A percentile compares a stretch with the other conserved stretches of the same genome.
phyloP scores from a whole-genome alignment of 2,797 vertebrate species.

The Ptychobarbus kaznakovi region DNA sequence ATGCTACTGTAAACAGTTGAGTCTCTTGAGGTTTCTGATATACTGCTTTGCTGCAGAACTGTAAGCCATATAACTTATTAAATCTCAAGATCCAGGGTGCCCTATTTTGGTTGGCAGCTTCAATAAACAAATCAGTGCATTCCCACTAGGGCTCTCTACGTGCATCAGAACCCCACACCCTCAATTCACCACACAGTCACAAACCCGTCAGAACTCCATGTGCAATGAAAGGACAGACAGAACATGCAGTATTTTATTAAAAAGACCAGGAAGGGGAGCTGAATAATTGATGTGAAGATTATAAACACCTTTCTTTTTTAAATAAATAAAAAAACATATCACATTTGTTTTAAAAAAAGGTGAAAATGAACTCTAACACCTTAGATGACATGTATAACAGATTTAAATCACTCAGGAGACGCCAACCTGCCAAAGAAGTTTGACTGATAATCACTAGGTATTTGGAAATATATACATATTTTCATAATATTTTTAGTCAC shows the following conservation, averaged over 20 bases:
- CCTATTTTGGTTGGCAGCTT: constrained; percentile 62
- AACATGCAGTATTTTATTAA: background rate
- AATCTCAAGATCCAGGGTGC: constrained; percentile 56
- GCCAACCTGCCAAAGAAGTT: background rate
- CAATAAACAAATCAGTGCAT: constrained; percentile 59
- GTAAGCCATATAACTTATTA: constrained; percentile 48
- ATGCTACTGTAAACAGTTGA: constrained; percentile 21
- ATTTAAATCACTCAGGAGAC: background rate
- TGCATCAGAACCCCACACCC: constrained; percentile 20
- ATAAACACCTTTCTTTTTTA: background rate
- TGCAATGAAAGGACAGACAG: background rate
- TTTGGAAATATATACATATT: constrained; percentile 4
- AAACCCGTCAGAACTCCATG: constrained; percentile 24
- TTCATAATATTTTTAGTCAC: background rate
- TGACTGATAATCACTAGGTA: background rate
- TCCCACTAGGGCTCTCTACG: constrained; percentile 46
- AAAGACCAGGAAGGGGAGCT: background rate
- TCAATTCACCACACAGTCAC: constrained; percentile 35
- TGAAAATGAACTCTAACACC: constrained; percentile 40
- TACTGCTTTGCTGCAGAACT: constrained; percentile 30
- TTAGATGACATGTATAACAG: background rate
- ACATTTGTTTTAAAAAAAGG: constrained; percentile 19
- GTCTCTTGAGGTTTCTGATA: constrained; percentile 33
- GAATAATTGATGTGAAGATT: constrained; percentile 15
- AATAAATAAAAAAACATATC: background rate